Conservation (phyloP, 2,113 vertebrate species). For the Toxostoma redivivum region DNA sequence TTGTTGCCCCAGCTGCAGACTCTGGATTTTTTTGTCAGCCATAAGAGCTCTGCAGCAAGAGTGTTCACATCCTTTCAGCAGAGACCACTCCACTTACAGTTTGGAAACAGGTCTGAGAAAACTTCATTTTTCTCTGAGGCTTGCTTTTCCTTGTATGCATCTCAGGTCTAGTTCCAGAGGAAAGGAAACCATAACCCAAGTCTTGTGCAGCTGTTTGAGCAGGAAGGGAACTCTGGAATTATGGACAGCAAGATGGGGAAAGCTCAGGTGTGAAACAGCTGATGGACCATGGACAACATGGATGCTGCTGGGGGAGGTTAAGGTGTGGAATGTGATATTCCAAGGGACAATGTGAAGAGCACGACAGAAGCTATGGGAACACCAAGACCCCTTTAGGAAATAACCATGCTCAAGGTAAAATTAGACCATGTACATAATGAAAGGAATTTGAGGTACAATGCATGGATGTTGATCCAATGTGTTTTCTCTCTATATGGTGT, state of each 20-base stretch:
- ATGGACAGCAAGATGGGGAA: neutral
- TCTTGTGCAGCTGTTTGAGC: neutral
- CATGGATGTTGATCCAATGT: neutral
- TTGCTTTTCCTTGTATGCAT: neutral
- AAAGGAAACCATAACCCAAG: neutral
- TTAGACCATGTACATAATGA: neutral
- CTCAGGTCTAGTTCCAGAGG: neutral
- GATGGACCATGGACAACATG: neutral
- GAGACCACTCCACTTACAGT: neutral
- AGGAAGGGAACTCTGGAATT: neutral
- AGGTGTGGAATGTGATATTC: neutral
- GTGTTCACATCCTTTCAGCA: neutral
- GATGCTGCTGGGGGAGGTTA: neutral
- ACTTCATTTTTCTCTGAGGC: neutral
- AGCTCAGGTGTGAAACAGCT: neutral
- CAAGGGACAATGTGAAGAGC: neutral
- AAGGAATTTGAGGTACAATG: neutral
- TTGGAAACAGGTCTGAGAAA: neutral
- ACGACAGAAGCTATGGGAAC: neutral
- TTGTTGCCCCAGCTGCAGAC: neutral
- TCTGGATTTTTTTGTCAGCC: neutral
- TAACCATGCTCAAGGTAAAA: neutral
- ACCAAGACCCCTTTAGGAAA: neutral
- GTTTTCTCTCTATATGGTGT: neutral
- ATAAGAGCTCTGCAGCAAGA: neutral